phyloP scores from a whole-genome alignment of 1,140 invertebrate genomes.

The Pemphigus obesinymphae region DNA sequence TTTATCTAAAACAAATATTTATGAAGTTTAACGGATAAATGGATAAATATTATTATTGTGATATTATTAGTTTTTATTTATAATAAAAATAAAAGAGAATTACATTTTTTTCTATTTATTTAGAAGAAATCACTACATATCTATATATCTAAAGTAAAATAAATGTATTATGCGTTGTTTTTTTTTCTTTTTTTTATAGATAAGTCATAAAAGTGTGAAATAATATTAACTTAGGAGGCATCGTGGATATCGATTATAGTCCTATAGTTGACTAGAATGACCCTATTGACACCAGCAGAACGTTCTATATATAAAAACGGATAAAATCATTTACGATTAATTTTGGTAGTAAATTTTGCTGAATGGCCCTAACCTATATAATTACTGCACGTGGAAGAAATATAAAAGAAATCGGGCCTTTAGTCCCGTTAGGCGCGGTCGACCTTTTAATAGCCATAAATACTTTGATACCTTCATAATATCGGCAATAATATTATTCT shows the following conservation, averaged over 20 bases:
- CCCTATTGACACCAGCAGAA: background rate
- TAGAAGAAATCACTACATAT: too few species aligned
- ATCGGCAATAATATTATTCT: background rate
- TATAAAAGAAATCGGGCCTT: background rate
- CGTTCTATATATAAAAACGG: background rate
- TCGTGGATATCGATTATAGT: background rate
- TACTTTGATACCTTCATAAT: slow-evolving; percentile 1
- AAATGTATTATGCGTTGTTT: too few species aligned
- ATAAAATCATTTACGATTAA: background rate
- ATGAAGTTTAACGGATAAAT: too few species aligned
- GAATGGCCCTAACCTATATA: background rate
- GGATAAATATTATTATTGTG: too few species aligned
- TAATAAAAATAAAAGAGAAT: too few species aligned
- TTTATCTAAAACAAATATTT: too few species aligned
- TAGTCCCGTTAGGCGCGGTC: background rate
- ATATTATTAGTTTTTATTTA: too few species aligned
- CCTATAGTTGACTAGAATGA: background rate
- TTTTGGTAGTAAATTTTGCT: background rate
- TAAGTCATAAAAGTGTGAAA: too few species aligned
- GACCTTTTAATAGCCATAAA: background rate
- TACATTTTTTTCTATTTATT: too few species aligned
- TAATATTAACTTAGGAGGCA: too few species aligned
- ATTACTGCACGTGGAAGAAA: background rate
- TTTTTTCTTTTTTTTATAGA: too few species aligned
- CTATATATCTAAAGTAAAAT: too few species aligned